Evolutionary conservation across 2,797 vertebrate species (phyloP).

Genomic region (Podarcis lilfordi): DNA sequence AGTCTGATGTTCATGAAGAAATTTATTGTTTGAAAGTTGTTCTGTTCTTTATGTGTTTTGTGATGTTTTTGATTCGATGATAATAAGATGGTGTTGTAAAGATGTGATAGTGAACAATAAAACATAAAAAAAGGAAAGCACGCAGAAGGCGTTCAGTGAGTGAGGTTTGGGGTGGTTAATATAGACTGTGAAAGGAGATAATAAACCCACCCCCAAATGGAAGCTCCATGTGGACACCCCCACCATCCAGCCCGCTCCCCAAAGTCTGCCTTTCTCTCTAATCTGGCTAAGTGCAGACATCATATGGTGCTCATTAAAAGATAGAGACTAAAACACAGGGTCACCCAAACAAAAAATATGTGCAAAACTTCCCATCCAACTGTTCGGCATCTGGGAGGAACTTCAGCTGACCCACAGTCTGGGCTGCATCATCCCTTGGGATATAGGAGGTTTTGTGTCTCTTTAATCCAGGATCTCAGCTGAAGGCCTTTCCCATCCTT

Average conservation of each 20-base stretch:
- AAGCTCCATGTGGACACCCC: neutral
- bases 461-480: neutral
- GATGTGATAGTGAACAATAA: too few species aligned
- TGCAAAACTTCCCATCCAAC: neutral
- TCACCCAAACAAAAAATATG: neutral
- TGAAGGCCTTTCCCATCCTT: neutral
- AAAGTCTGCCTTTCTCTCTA: neutral
- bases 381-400: neutral
- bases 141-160: neutral
- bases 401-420: neutral
- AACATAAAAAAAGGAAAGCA: too few species aligned
- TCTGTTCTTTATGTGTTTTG: too few species aligned
- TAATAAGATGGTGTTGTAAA: too few species aligned
- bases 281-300: neutral
- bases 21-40: too few species aligned
- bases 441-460: neutral
- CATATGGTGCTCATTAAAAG: neutral
- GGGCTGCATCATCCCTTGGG: neutral
- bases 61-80: too few species aligned
- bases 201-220: neutral
- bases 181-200: neutral
- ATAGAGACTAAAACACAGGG: neutral
- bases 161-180: neutral
- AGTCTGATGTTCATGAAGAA: too few species aligned
- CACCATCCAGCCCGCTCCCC: neutral